phyloP scores from a whole-genome alignment of 1,140 invertebrate genomes.

The Caenorhabditis briggsae region DNA sequence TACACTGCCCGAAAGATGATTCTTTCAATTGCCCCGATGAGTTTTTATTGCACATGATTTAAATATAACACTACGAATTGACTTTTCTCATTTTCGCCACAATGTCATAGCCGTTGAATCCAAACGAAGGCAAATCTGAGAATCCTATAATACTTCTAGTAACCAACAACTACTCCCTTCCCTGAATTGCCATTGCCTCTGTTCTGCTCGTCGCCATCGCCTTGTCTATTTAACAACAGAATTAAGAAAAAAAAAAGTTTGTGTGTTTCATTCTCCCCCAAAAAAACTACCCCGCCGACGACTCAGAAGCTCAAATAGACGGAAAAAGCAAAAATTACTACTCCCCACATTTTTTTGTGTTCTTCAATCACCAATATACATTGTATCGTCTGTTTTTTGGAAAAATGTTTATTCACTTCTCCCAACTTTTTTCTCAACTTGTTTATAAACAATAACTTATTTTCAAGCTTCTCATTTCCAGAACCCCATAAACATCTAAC shows the following conservation, averaged over 20 bases:
- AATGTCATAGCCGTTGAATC: too few relatives aligned
- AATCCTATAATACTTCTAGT: background rate
- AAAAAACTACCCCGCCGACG: background rate
- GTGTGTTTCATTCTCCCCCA: constrained; percentile 30
- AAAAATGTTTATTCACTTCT: constrained; percentile 2
- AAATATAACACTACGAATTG: too few relatives aligned
- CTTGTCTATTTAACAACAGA: constrained; percentile 52
- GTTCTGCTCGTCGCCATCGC: background rate
- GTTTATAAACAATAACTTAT: background rate
- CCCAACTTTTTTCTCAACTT: background rate
- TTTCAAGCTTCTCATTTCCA: background rate
- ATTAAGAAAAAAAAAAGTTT: constrained; percentile 34
- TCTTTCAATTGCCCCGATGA: too few relatives aligned
- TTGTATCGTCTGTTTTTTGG: background rate
- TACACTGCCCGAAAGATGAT: too few relatives aligned
- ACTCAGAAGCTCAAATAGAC: constrained; percentile 2
- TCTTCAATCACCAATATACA: too few relatives aligned
- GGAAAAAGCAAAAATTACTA: constrained; percentile 5
- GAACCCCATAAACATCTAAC: too few relatives aligned
- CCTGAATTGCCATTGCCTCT: background rate
- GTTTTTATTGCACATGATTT: too few relatives aligned
- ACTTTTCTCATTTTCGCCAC: too few relatives aligned
- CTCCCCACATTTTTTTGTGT: background rate
- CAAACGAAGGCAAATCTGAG: background rate
- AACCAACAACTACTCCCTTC: background rate